A percentile compares a stretch with the other conserved stretches of the same genome.
Evolutionary conservation across 1,140 invertebrate species (phyloP).

Genomic region (Trachymyrmex septentrionalis): DNA sequence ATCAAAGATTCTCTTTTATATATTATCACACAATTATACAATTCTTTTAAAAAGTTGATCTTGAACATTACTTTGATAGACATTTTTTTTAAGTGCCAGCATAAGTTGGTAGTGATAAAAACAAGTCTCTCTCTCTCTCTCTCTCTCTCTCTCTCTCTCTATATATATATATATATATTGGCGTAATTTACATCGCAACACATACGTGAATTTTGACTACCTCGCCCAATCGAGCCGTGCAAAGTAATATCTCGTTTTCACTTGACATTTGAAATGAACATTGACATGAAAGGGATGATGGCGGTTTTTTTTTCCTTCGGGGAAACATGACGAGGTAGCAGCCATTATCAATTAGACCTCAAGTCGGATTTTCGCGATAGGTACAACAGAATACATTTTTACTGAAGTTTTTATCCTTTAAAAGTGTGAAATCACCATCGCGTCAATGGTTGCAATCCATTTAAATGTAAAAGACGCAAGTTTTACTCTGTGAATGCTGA

Average conservation of each 20-base stretch:
- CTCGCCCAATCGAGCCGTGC: not conserved
- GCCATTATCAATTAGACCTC: constrained; percentile 8
- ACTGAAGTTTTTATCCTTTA: not conserved
- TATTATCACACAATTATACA: too few relatives aligned
- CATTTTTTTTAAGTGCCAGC: not conserved
- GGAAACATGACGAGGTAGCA: not conserved
- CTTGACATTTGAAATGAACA: not conserved
- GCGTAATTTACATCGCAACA: not conserved
- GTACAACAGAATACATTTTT: not conserved
- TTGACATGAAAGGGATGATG: not conserved
- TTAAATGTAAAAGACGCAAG: not conserved
- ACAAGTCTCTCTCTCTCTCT: too few relatives aligned
- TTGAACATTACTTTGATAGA: not conserved
- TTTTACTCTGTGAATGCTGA: not conserved
- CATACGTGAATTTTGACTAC: not conserved
- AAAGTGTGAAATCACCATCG: not conserved
- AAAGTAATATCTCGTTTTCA: constrained; percentile 1
- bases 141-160: too few relatives aligned
- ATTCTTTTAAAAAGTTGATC: not conserved
- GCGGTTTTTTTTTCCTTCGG: not conserved
- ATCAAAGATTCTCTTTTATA: not conserved
- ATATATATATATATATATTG: too few relatives aligned
- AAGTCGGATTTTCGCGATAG: not conserved
- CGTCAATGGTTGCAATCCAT: not conserved
- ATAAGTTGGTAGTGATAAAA: not conserved